Conservation (phyloP, 1,140 invertebrate species). For the Drosophila jambulina region DNA sequence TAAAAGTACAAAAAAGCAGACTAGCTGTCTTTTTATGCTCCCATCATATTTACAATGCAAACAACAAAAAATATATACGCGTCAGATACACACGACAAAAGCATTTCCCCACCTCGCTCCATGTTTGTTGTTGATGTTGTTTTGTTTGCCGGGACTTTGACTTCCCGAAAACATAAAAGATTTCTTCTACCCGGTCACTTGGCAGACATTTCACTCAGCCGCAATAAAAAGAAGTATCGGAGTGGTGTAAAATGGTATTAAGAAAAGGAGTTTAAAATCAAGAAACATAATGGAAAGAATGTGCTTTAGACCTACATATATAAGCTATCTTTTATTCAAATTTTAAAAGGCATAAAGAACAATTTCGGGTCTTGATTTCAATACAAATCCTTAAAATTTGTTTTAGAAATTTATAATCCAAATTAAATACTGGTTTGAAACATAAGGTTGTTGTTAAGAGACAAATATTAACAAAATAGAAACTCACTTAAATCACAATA, state of each 20-base stretch:
- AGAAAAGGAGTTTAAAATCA: not conserved
- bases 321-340: too few relatives aligned
- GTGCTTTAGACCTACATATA: not conserved
- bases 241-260: constrained; percentile 14
- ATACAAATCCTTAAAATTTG: not conserved
- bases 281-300: too few relatives aligned
- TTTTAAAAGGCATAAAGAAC: too few relatives aligned
- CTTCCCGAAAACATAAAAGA: constrained; percentile 49
- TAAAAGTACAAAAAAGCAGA: constrained; percentile 54
- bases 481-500: not conserved
- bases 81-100: constrained; percentile 46
- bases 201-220: constrained; percentile 29
- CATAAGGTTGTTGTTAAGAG: not conserved
- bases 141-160: constrained; percentile 41
- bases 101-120: constrained; percentile 6
- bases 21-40: constrained; percentile 48
- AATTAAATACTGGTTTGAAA: not conserved
- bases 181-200: constrained; percentile 42
- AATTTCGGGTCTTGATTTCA: too few relatives aligned
- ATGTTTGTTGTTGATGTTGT: constrained; percentile 16
- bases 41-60: constrained; percentile 54
- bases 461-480: not conserved
- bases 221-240: not conserved
- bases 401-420: not conserved
- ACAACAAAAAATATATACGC: constrained; percentile 35